Percentiles rank a stretch among this genome's conserved stretches.
phyloP scores from a whole-genome alignment of 2,888 invertebrate species.

The Caenorhabditis virilis region DNA sequence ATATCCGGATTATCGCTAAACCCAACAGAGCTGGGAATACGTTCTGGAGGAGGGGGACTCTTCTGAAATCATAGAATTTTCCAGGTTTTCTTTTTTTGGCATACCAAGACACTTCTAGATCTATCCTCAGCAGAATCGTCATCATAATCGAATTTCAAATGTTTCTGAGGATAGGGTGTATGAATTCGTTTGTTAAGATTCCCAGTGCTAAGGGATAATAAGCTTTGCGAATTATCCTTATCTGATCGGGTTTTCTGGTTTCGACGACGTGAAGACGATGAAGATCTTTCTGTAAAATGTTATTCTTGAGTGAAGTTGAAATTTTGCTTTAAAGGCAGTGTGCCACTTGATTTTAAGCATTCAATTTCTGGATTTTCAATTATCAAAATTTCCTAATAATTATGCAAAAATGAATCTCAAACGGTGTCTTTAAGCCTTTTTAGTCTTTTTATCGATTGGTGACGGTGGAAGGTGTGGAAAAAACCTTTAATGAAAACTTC shows the following conservation, averaged over 20 bases:
- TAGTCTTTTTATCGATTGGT: no score
- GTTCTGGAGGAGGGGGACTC: constrained; percentile 32
- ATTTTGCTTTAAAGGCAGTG: no score
- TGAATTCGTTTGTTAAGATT: constrained; percentile 13
- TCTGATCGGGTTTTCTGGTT: no score
- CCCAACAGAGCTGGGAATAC: constrained; percentile 13
- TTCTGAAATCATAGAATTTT: constrained; percentile 9
- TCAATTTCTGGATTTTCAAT: no score
- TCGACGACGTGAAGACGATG: neutral
- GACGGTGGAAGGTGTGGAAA: no score
- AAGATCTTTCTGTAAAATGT: neutral
- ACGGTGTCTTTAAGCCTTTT: no score
- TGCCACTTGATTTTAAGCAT: no score
- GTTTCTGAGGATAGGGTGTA: constrained; percentile 21
- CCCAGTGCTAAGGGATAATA: constrained; percentile 29
- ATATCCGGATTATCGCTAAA: no score
- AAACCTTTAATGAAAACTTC: no score
- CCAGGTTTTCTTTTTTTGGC: neutral
- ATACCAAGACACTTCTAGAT: constrained; percentile 11
- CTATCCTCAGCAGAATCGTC: neutral
- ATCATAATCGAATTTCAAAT: neutral
- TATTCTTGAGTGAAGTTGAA: no score
- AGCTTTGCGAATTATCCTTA: constrained; percentile 1
- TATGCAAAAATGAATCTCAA: neutral
- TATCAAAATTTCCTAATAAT: neutral